These are phyloP conservation scores for Rhea pennata DNA, from an alignment of 2,113 vertebrate species.

Conservation along the genomic window DNA sequence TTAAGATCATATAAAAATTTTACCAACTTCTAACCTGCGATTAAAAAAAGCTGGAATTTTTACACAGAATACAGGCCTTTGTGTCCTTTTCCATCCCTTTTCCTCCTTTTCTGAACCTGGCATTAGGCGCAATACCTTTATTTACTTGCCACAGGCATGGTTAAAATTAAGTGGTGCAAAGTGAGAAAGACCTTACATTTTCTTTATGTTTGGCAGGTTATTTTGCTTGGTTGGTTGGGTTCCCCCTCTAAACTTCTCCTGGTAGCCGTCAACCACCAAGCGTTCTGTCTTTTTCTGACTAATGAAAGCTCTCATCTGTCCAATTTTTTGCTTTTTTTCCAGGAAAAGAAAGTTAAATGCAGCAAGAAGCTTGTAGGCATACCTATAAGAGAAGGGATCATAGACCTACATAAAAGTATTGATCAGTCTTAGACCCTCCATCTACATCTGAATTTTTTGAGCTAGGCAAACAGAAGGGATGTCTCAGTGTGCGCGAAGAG, in stretches of 20 bases:
- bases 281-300: not conserved
- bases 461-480: not conserved
- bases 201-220: not conserved
- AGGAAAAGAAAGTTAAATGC: not conserved
- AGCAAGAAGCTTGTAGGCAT: not conserved
- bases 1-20: not conserved
- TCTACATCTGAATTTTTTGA: not conserved
- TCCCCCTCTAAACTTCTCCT: not conserved
- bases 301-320: not conserved
- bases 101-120: not conserved
- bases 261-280: not conserved
- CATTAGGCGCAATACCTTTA: not conserved
- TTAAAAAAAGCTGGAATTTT: accelerated
- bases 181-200: not conserved
- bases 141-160: not conserved
- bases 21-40: not conserved
- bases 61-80: not conserved
- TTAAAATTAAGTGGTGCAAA: not conserved
- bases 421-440: not conserved
- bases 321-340: not conserved
- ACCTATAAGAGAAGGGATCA: not conserved
- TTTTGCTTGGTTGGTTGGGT: not conserved
- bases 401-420: not conserved
- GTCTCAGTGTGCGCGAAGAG: not conserved
- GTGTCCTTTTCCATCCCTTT: not conserved